Evolutionary conservation across 2,113 vertebrate genomes (phyloP).

Genomic region (Conger conger): DNA sequence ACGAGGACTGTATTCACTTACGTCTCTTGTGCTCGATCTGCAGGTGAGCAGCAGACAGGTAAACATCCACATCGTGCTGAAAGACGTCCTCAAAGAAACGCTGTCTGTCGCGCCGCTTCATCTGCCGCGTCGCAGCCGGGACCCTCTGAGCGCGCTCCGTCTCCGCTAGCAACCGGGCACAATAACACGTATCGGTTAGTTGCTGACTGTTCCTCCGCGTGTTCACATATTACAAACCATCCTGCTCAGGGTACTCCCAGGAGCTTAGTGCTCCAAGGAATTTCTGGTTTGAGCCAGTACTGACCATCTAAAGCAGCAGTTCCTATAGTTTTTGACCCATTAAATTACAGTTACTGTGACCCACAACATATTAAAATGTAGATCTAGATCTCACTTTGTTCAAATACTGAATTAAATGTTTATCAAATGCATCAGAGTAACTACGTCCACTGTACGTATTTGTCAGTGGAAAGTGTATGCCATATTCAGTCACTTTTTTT

Average conservation of each 20-base stretch:
- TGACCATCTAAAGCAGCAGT: neutral
- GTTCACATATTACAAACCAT: neutral
- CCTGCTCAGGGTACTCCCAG: neutral
- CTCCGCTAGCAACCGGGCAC: conserved; percentile 51
- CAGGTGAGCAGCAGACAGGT: conserved; percentile 82
- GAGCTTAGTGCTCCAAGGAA: neutral
- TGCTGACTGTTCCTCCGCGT: neutral
- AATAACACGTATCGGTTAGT: neutral
- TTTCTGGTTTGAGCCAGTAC: neutral
- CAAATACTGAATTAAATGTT: neutral
- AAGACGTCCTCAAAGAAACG: conserved; percentile 91
- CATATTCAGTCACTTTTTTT: neutral
- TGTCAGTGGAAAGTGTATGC: neutral
- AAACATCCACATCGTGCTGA: conserved; percentile 88
- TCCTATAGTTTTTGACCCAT: neutral
- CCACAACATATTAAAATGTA: neutral
- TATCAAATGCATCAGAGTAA: neutral
- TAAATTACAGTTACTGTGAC: neutral
- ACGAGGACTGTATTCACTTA: conserved; percentile 68
- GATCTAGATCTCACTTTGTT: too few relatives aligned
- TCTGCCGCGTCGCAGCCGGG: conserved; percentile 72
- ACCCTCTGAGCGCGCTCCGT: conserved; percentile 56
- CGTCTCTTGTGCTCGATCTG: conserved; percentile 85
- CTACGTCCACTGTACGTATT: neutral
- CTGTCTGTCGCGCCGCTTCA: conserved; percentile 81